Conservation (phyloP, 2,888 invertebrate genomes). For the Yponomeuta sedellus region DNA sequence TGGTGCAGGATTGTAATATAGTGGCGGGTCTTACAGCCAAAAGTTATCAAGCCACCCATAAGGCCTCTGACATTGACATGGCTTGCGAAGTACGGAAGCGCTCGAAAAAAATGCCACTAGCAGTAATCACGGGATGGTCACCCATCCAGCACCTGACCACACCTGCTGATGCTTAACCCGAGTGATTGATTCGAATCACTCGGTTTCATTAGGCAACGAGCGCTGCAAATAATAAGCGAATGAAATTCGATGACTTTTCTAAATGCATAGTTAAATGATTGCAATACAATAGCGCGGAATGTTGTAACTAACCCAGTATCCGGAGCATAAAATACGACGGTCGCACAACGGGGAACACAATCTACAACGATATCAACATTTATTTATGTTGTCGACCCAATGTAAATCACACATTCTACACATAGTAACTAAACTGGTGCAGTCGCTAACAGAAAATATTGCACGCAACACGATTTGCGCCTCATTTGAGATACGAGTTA, state of each 20-base stretch:
- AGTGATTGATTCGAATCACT: too few relatives aligned
- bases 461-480: neutral
- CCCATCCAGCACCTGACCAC: too few relatives aligned
- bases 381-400: neutral
- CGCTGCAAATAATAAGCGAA: too few relatives aligned
- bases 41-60: too few relatives aligned
- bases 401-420: slow-evolving; percentile 3
- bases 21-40: too few relatives aligned
- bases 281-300: slow-evolving; percentile 1
- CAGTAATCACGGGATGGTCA: too few relatives aligned
- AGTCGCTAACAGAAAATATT: neutral
- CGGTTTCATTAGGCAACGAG: too few relatives aligned
- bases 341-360: neutral
- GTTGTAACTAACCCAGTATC: neutral
- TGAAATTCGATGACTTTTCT: neutral
- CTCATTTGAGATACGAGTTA: neutral
- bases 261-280: neutral
- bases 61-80: too few relatives aligned
- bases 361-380: neutral
- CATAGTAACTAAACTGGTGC: neutral
- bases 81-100: too few relatives aligned
- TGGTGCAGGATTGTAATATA: too few relatives aligned
- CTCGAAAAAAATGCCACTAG: too few relatives aligned
- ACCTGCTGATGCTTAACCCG: too few relatives aligned
- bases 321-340: slow-evolving; percentile 1